These are phyloP conservation scores for Sebastiscus albofasciatus DNA, from an alignment of 2,797 vertebrate genomes.

Conservation along the genomic window DNA sequence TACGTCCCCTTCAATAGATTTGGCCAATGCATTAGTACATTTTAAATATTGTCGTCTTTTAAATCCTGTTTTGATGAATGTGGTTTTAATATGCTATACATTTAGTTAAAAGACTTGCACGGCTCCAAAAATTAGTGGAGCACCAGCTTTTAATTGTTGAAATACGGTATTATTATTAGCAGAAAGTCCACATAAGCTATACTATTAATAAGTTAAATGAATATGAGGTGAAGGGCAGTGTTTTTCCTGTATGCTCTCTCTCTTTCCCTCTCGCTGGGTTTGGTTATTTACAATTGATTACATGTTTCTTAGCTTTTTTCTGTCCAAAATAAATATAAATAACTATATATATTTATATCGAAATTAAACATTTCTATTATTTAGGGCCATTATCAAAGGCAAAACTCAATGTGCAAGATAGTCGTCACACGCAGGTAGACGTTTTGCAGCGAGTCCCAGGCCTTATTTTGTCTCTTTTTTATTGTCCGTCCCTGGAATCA, in stretches of 20 bases:
- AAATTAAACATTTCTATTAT: not conserved
- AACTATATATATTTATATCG: not conserved
- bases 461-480: constrained; percentile 7
- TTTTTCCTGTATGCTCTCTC: not conserved
- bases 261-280: not conserved
- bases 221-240: not conserved
- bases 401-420: not conserved
- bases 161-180: accelerated
- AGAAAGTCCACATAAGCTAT: too few relatives aligned
- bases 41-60: too few relatives aligned
- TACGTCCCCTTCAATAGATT: accelerated
- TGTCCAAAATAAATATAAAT: not conserved
- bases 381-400: too few relatives aligned
- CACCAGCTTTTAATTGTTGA: too few relatives aligned
- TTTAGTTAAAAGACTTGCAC: too few relatives aligned
- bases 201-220: too few relatives aligned
- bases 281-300: not conserved
- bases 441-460: not conserved
- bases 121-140: too few relatives aligned
- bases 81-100: too few relatives aligned
- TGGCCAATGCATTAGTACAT: too few relatives aligned
- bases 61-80: too few relatives aligned
- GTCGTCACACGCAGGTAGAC: not conserved
- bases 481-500: not conserved
- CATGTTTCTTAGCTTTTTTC: not conserved